Evolutionary conservation across 1,140 invertebrate species (phyloP).

Genomic region (Apis cerana): DNA sequence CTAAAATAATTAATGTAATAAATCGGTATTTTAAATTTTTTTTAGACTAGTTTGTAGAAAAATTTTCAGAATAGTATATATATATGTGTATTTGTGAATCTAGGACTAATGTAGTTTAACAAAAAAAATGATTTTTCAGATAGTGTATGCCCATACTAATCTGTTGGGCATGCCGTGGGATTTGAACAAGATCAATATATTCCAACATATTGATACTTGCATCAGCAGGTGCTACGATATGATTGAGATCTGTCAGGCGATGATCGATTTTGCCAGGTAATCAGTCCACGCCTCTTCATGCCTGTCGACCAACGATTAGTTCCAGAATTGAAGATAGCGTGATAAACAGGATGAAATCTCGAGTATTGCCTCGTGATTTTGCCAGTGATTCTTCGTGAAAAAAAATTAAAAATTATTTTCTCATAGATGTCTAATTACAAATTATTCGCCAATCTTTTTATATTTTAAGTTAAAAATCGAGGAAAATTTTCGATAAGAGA

Average conservation of each 20-base stretch:
- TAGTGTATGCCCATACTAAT: slow-evolving; percentile 75
- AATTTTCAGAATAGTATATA: too few species aligned
- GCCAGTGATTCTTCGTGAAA: too few species aligned
- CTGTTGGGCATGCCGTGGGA: slow-evolving; percentile 84
- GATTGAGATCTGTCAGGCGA: slow-evolving; percentile 90
- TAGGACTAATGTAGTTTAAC: too few species aligned
- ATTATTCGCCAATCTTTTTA: too few species aligned
- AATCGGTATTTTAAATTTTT: too few species aligned
- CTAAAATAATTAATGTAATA: too few species aligned
- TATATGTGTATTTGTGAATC: too few species aligned
- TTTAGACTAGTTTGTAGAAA: too few species aligned
- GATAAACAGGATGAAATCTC: neutral
- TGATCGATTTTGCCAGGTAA: slow-evolving; percentile 88
- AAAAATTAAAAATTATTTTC: too few species aligned
- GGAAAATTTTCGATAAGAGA: neutral
- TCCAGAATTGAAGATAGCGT: neutral
- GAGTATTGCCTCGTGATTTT: too few species aligned
- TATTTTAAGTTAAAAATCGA: too few species aligned
- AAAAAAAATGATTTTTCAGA: slow-evolving; percentile 53
- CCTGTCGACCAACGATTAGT: neutral
- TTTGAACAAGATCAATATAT: slow-evolving; percentile 89
- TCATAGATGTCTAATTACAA: too few species aligned
- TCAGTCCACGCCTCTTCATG: neutral
- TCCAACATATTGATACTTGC: slow-evolving; percentile 93
- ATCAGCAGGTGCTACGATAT: slow-evolving; percentile 91